phyloP scores from a whole-genome alignment of 2,797 vertebrate species.

The Halcyon badia region DNA sequence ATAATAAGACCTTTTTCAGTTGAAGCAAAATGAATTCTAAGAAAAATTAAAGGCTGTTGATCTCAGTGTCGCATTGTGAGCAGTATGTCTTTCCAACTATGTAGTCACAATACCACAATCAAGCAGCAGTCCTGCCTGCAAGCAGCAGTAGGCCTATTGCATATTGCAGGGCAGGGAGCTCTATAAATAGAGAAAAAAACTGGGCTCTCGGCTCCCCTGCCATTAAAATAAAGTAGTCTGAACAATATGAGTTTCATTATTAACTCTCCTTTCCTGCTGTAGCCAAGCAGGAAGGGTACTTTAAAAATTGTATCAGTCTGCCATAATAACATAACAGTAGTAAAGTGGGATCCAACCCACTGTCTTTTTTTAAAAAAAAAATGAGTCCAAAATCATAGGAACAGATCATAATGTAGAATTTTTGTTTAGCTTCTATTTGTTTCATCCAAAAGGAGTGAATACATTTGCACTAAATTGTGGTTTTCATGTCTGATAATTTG shows the following conservation, averaged over 20 bases:
- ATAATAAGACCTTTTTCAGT: conserved; percentile 16
- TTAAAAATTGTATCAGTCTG: neutral
- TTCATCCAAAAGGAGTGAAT: neutral
- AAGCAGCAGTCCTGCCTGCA: neutral
- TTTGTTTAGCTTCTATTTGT: neutral
- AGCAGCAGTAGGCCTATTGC: neutral
- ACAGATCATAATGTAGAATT: neutral
- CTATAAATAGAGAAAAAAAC: neutral
- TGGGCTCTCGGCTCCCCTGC: neutral
- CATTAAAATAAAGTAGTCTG: conserved; percentile 1
- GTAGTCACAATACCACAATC: neutral
- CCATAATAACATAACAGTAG: neutral
- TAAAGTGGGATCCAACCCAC: neutral
- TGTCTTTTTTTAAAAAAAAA: neutral
- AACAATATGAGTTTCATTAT: neutral
- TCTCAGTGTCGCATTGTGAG: neutral
- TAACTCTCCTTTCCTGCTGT: neutral
- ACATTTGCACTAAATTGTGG: neutral
- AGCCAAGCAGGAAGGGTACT: neutral
- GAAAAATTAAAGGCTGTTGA: conserved; percentile 50
- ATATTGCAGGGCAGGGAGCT: neutral
- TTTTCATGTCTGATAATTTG: neutral
- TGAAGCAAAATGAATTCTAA: conserved; percentile 45
- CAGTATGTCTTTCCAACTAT: conserved; percentile 2
- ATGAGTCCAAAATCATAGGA: neutral